Evolutionary conservation across 1,140 invertebrate genomes (phyloP), one percentile per base, ranked within the genome.

Genomic region (Condylostylus longicornis): DNA sequence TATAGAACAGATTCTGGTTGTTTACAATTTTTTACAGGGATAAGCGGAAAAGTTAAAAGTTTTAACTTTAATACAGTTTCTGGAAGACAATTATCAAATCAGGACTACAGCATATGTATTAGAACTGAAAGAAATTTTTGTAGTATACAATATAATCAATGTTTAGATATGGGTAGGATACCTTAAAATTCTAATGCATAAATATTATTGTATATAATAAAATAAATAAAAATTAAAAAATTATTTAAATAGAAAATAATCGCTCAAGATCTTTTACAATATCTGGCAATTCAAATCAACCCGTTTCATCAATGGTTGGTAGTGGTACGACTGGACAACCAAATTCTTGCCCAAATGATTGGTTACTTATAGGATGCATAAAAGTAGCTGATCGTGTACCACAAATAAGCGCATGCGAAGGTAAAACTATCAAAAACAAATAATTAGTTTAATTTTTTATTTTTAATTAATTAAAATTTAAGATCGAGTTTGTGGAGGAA

Each of bases 51-150:
- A 34, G 69, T 89, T 5, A 70, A 72, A 9, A 84, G 81, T 3
- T 90, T 82, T 56, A 90, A 90, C 61, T 89, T 79, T 48, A 80
- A 87, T 41, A 67, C 77, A 0, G 61, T 62, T 0, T 66, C 59
- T 1, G 84, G 84, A 0, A 61, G 82, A n/a, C 84, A 89, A 50
- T 64, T 90, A 1, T 83, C 82, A 17, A 88, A 88, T 60, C 83
- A 89, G 52, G 82, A 89, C 51, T 90, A 89, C 55, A 81, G 81
- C 37, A 77, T 85, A 33, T 90, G 86, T 52, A 71, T 89, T 14
- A 61, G 86, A 19, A 78, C 76, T 42, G 86, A 89, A 51, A 71
- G 79, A 40, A 89, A 88, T 51, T 90, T 89, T 53, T 89, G 85
- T 47, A 79, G 82, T 2, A 82, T 90, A 30, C 82, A 84, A 42